phyloP scores from a whole-genome alignment of 92 coral and sea anemone species.

The Zoanthus sansibaricus region DNA sequence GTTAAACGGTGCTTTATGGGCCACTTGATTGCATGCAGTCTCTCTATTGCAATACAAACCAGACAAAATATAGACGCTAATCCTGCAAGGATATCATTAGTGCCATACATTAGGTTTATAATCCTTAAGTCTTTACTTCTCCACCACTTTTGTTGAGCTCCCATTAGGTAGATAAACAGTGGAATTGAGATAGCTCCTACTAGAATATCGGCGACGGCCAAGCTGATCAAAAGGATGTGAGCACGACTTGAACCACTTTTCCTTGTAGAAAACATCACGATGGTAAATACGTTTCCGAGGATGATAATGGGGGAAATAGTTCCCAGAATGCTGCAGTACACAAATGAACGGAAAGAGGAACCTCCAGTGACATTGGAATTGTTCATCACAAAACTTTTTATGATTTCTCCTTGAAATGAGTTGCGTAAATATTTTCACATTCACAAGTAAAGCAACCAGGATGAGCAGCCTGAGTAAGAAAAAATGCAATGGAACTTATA shows the following conservation, averaged over 20 bases:
- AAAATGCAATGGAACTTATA: too few relatives aligned
- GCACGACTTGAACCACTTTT: not conserved
- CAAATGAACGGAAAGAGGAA: not conserved
- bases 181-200: slow-evolving; percentile 18
- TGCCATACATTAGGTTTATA: not conserved
- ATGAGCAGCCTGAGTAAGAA: too few relatives aligned
- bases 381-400: too few relatives aligned
- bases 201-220: not conserved
- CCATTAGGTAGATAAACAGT: slow-evolving; percentile 1
- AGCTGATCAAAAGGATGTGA: slow-evolving; percentile 16
- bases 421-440: too few relatives aligned
- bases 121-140: not conserved
- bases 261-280: not conserved
- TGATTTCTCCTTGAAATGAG: too few relatives aligned
- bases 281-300: not conserved
- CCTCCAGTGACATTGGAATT: not conserved
- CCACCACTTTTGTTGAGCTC: not conserved
- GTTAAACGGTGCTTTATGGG: too few relatives aligned
- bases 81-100: slow-evolving; percentile 5
- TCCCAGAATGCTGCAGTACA: slow-evolving; percentile 23
- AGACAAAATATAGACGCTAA: slow-evolving; percentile 15
- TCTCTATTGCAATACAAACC: too few relatives aligned
- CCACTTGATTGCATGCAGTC: too few relatives aligned
- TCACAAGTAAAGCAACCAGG: too few relatives aligned
- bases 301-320: not conserved